These are phyloP conservation scores for Tauraco erythrolophus DNA, from an alignment of 2,113 vertebrate species.

Conservation along the genomic window DNA sequence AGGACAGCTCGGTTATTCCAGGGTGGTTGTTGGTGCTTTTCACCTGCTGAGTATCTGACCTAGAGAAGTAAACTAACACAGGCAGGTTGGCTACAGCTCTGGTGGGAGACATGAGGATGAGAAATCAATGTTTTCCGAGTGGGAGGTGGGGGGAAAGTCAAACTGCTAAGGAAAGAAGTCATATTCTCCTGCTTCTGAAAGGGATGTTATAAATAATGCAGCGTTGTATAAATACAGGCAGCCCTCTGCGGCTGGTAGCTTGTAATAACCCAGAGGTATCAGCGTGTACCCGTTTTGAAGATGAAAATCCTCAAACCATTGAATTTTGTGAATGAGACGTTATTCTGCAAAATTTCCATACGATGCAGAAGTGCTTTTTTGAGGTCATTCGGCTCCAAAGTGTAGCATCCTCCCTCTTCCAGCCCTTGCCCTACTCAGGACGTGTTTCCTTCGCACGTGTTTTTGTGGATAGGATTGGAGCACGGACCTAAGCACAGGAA, in stretches of 20 bases:
- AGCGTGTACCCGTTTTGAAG: conserved; percentile 25
- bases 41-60: neutral
- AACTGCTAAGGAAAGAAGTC: neutral
- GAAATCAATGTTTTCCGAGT: conserved; percentile 22
- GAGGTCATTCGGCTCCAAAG: neutral
- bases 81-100: neutral
- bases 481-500: neutral
- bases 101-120: neutral
- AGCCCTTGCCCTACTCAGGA: neutral
- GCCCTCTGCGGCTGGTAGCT: neutral
- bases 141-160: neutral
- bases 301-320: conserved; percentile 1
- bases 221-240: conserved; percentile 31
- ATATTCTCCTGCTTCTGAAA: conserved; percentile 20
- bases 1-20: neutral
- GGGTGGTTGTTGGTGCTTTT: neutral
- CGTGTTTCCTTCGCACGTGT: accelerated
- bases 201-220: conserved; percentile 41
- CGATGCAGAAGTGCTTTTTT: conserved; percentile 3
- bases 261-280: conserved; percentile 51
- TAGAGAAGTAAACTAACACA: neutral
- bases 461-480: neutral
- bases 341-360: neutral
- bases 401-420: neutral
- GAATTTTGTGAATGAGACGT: neutral